Evolutionary conservation across 2,888 invertebrate genomes (phyloP), one percentile per base, ranked within the genome.

Genomic region (Heliconius hortense): DNA sequence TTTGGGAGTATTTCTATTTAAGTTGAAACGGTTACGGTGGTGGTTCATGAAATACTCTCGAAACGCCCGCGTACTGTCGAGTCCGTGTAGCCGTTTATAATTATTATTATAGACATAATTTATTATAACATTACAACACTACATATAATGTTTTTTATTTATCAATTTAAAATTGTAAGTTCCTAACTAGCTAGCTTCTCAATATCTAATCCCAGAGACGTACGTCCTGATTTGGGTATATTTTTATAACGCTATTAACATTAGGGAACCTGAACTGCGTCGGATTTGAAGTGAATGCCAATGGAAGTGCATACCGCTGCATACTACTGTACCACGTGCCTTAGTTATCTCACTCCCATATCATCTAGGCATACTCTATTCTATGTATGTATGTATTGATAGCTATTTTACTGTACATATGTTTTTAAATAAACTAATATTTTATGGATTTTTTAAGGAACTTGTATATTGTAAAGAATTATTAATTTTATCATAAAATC

Each of bases 381-480:
- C 88, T 91, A 91, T 89, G 90, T 91, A 93, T 92, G 89, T 91
- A 91, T 89, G 90, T 91, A 93, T 91, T 89, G 87, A 88, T 90
- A 91, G 88, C 90, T 89, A 90, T 89, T 87, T 85, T 91, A 91
- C 89, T 93, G 93, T 93, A 93, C 90, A 93, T 94, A 94, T 90
- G 90, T 93, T 92, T 94, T 92, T 84, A 90, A 91, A 91, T 91
- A 91, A 90, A 92, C 90, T 91, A 90, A 93, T 94, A 94, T 93
- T 94, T 91, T 94, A 94, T 94, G 92, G 92, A 92, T 90, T 90
- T 91, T 93, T 90, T 93, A 90, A 94, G 90, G 90, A 90, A 92
- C 90, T 93, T 94, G 94, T 94, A 94, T 93, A 94, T 94, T 94
- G 94, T 94, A 94, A 91, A 94, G 93, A 93, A 90, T 91, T 93